A percentile compares a stretch with the other conserved stretches of the same genome.
Conservation (phyloP, 1,140 invertebrate genomes). For the Rhyacophila brunnea region DNA sequence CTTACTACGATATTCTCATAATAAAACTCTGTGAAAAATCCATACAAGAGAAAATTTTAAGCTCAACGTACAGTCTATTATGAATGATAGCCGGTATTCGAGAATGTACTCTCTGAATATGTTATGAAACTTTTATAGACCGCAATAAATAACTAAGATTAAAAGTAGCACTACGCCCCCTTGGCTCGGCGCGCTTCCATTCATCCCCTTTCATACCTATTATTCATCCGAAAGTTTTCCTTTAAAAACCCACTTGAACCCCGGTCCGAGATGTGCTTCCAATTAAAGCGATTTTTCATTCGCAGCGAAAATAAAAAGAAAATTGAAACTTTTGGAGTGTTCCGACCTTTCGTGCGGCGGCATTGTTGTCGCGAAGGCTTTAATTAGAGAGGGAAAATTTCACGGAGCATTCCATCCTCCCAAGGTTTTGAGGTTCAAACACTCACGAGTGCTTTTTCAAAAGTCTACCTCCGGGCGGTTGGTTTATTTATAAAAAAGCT, state of each 20-base stretch:
- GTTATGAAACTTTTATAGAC: neutral
- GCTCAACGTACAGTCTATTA: too few relatives aligned
- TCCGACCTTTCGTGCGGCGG: constrained; percentile 7
- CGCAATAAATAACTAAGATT: constrained; percentile 4
- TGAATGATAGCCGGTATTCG: too few relatives aligned
- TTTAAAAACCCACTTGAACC: constrained; percentile 12
- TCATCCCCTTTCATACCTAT: neutral
- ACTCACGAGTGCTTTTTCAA: neutral
- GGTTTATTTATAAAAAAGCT: too few relatives aligned
- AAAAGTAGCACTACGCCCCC: neutral
- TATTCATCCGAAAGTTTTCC: constrained; percentile 18
- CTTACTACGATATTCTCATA: too few relatives aligned
- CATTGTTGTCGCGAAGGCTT: constrained; percentile 17
- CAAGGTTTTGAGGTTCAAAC: neutral
- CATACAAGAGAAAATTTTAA: too few relatives aligned
- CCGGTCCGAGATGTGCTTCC: constrained; percentile 14
- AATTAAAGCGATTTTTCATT: constrained; percentile 28
- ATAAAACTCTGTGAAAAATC: too few relatives aligned
- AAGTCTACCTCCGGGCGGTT: too few relatives aligned
- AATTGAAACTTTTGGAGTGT: constrained; percentile 27
- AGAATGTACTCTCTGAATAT: neutral
- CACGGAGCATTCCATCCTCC: too few relatives aligned
- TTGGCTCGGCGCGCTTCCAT: neutral
- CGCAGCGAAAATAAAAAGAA: constrained; percentile 14
- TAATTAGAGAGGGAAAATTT: constrained; percentile 15